phyloP scores from a whole-genome alignment of 2,888 invertebrate species.

The Mycalesis mineus region DNA sequence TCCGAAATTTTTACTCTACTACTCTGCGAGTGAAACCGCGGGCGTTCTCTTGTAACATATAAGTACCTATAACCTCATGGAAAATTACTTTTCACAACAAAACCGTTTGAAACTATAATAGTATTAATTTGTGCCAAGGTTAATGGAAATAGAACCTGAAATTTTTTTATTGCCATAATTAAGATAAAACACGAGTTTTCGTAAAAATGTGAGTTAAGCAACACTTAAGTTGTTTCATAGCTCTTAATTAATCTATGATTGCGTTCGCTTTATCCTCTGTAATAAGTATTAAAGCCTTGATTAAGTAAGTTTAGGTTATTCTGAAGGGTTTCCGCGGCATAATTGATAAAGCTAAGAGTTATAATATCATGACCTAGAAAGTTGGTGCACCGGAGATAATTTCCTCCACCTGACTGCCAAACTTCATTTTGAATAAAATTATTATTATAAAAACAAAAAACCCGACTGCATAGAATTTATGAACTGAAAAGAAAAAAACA shows the following conservation, averaged over 20 bases:
- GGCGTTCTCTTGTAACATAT: too few relatives aligned
- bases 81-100: neutral
- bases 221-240: neutral
- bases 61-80: neutral
- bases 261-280: neutral
- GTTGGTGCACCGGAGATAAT: too few relatives aligned
- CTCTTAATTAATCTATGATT: neutral
- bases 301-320: neutral
- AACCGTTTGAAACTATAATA: neutral
- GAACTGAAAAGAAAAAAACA: too few relatives aligned
- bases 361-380: too few relatives aligned
- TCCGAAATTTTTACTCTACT: too few relatives aligned
- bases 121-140: neutral
- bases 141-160: neutral
- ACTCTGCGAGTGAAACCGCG: too few relatives aligned
- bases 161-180: neutral
- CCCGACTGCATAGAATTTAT: too few relatives aligned
- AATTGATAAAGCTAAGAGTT: too few relatives aligned
- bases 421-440: too few relatives aligned
- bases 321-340: too few relatives aligned
- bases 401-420: too few relatives aligned
- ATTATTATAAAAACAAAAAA: too few relatives aligned
- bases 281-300: neutral
- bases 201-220: neutral
- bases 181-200: constrained; percentile 1